Conservation (phyloP, 2,888 invertebrate genomes). For the Noctua janthe region DNA sequence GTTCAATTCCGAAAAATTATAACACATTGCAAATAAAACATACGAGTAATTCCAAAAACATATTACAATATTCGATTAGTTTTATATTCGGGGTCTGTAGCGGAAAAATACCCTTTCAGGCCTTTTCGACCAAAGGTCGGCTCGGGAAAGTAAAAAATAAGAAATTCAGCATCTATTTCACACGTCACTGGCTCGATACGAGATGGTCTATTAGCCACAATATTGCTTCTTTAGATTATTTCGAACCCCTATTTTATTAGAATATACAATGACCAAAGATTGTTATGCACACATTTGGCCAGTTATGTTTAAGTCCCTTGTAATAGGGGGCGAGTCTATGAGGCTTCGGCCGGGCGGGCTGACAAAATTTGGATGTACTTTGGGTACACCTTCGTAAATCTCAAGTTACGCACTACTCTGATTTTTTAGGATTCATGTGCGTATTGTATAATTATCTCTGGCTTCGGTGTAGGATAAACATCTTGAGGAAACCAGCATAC, state of each 20-base stretch:
- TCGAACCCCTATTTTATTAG: neutral
- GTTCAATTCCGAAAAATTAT: slow-evolving; percentile 5
- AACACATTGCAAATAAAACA: slow-evolving; percentile 3
- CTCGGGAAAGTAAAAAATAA: slow-evolving; percentile 17
- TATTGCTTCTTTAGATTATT: slow-evolving; percentile 28
- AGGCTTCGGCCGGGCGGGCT: neutral
- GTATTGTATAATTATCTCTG: no score
- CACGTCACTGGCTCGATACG: slow-evolving; percentile 44
- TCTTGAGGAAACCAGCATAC: no score
- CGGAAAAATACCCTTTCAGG: slow-evolving; percentile 14
- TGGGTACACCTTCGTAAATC: no score
- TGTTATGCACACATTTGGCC: neutral
- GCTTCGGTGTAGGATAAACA: no score
- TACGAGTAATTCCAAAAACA: slow-evolving; percentile 24
- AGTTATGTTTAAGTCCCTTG: neutral
- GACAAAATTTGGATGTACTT: neutral
- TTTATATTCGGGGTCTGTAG: slow-evolving; percentile 21
- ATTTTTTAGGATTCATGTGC: no score
- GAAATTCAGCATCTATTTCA: slow-evolving; percentile 48
- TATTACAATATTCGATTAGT: slow-evolving; percentile 11
- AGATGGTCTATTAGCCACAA: slow-evolving; percentile 28
- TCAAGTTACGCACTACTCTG: no score
- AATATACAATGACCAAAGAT: neutral
- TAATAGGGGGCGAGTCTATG: neutral
- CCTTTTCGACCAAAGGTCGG: slow-evolving; percentile 28